Base-by-base conservation (phyloP, 2,888 invertebrate genomes). In the Netelia virgata region DNA sequence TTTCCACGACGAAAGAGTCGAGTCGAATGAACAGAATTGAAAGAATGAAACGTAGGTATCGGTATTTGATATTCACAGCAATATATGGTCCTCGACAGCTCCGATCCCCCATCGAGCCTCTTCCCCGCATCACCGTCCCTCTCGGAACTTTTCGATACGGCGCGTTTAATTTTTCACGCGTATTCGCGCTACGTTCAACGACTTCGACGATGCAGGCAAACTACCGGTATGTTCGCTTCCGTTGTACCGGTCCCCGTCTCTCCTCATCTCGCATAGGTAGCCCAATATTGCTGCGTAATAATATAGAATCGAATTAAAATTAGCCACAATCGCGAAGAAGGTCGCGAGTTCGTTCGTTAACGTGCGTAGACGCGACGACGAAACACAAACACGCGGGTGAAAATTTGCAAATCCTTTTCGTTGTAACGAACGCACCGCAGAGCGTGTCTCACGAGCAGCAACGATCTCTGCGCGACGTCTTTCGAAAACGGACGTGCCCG, bases 1-100 rank as follows among this genome's bases (percentile, higher is more conserved):
- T 77, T 75, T 53, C 68, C 16, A 18, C 36, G 77, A 16, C 41
- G 59, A 43, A 23, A 64, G 20, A 11, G 3, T 61, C 66, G 66
- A 77, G 68, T 61, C 78, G 83, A 74, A 83, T 83, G 82, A 79
- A 79, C 68, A 79, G 47, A 61, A 41, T 59, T 36, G 47, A 41
- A 83, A 78, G 74, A 82, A 82, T 82, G 70, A 23, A 53, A 59
- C 28, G 47, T n/a, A n/a, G n/a, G n/a, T 59, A 59, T n/a, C 18
- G 5, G 10, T 47, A 36, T 20, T 50, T 20, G 23, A 47, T 77
- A 69, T 55, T 41, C n/a, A 75, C 57, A 57, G 23, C 14, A 28
- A n/a, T 64, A 75, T 16, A 18, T 28, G 47, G 23, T 47, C 36
- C 36, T 50, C 43, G 23, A n/a, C 10, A 70, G 55, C 36, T 23